Percentiles rank a stretch among this genome's conserved stretches.
Evolutionary conservation across 1,140 invertebrate genomes (phyloP).

Genomic region (Melipona quadrifasciata): DNA sequence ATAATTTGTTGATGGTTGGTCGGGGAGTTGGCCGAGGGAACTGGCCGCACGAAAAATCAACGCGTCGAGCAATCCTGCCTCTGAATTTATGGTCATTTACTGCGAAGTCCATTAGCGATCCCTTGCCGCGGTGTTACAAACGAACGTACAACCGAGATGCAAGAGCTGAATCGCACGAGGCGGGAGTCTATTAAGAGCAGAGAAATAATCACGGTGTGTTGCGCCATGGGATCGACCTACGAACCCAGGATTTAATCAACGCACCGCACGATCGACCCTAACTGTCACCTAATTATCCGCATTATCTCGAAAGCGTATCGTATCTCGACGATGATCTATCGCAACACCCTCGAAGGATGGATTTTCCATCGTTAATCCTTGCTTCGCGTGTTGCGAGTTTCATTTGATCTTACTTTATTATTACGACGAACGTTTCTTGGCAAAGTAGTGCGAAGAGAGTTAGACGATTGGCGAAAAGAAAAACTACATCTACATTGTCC

Average conservation of each 20-base stretch:
- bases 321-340: conserved; percentile 1
- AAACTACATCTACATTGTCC: too few species aligned
- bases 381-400: not conserved
- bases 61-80: not conserved
- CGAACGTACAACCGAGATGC: not conserved
- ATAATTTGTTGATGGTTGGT: not conserved
- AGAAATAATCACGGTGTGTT: conserved; percentile 15
- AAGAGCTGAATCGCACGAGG: not conserved
- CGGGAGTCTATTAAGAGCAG: conserved; percentile 5
- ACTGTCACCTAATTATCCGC: conserved; percentile 17
- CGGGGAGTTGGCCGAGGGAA: not conserved
- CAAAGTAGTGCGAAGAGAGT: too few species aligned
- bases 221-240: conserved; percentile 6
- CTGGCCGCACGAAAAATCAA: not conserved
- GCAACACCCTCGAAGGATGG: not conserved
- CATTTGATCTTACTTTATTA: too few species aligned
- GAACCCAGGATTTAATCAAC: not conserved
- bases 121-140: not conserved
- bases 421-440: too few species aligned
- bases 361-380: conserved; percentile 6
- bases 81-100: conserved; percentile 16
- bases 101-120: conserved; percentile 6
- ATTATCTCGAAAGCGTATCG: not conserved
- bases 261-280: not conserved
- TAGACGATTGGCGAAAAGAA: too few species aligned